Conservation (phyloP, 2,888 invertebrate species). For the Phalera bucephala region DNA sequence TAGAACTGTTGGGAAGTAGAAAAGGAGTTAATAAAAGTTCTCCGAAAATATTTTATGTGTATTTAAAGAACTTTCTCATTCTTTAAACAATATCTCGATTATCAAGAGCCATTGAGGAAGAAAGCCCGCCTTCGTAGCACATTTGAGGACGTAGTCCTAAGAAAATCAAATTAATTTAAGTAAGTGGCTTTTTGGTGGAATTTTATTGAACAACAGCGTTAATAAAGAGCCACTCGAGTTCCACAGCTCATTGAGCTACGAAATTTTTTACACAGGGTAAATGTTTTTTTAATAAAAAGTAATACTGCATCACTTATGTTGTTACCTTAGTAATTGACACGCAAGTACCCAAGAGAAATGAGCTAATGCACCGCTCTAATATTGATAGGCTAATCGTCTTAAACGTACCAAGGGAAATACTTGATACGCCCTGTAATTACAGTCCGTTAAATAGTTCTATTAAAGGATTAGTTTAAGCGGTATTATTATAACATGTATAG, state of each 20-base stretch:
- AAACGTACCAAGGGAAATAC: conserved; percentile 22
- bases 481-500: too few species aligned
- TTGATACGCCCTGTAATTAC: conserved; percentile 23
- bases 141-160: conserved; percentile 28
- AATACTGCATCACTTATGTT: conserved; percentile 24
- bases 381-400: conserved; percentile 43
- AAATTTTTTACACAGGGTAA: not conserved
- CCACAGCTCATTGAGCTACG: conserved; percentile 1
- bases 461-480: too few species aligned
- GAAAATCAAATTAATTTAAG: conserved; percentile 39
- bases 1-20: conserved; percentile 27
- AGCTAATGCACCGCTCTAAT: conserved; percentile 54
- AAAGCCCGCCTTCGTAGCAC: conserved; percentile 35
- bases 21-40: conserved; percentile 43
- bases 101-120: conserved; percentile 40
- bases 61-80: conserved; percentile 31
- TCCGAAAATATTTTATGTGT: conserved; percentile 30
- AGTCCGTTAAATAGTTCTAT: conserved; percentile 1
- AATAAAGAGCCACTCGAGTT: conserved; percentile 11
- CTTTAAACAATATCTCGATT: conserved; percentile 37
- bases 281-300: not conserved
- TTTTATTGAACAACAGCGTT: conserved; percentile 15
- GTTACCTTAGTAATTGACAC: conserved; percentile 46
- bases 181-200: conserved; percentile 29
- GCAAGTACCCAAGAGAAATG: conserved; percentile 59